Evolutionary conservation across 2,888 invertebrate genomes (phyloP).

Genomic region (Timema podura): DNA sequence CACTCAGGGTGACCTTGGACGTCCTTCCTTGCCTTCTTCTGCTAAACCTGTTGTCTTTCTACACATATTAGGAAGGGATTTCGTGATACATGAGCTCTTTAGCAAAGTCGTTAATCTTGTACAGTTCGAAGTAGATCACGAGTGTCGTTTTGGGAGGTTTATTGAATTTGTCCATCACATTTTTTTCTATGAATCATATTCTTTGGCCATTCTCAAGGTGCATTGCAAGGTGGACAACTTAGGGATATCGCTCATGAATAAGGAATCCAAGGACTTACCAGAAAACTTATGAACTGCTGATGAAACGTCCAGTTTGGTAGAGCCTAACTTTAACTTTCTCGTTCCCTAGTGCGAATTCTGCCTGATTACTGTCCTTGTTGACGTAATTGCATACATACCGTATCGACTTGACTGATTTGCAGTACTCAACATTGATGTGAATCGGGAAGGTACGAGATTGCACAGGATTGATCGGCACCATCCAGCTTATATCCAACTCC

Average conservation of each 20-base stretch:
- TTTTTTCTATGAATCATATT: conserved; percentile 29
- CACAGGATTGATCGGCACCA: conserved; percentile 30
- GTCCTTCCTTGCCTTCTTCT: too few relatives aligned
- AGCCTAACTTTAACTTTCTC: conserved; percentile 31
- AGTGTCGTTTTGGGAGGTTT: conserved; percentile 37
- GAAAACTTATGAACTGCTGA: conserved; percentile 27
- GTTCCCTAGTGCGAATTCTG: conserved; percentile 24
- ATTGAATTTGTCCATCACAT: conserved; percentile 17
- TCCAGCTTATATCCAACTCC: conserved; percentile 32
- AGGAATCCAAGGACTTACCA: conserved; percentile 32
- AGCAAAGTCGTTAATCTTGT: too few relatives aligned
- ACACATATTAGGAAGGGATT: too few relatives aligned
- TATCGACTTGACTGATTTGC: conserved; percentile 7
- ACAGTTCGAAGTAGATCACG: conserved; percentile 40
- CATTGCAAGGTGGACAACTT: conserved; percentile 8
- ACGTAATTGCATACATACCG: conserved; percentile 34
- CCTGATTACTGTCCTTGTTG: conserved; percentile 32
- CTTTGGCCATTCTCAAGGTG: conserved; percentile 32
- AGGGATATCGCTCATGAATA: conserved; percentile 12
- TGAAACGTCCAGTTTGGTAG: conserved; percentile 33
- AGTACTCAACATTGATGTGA: conserved; percentile 34
- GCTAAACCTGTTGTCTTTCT: too few relatives aligned
- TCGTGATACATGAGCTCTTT: too few relatives aligned
- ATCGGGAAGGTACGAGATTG: conserved; percentile 26
- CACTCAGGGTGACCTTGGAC: too few relatives aligned